Percentiles rank a stretch among this genome's conserved stretches.
phyloP scores from a whole-genome alignment of 2,797 vertebrate genomes.

The Setipinna tenuifilis region DNA sequence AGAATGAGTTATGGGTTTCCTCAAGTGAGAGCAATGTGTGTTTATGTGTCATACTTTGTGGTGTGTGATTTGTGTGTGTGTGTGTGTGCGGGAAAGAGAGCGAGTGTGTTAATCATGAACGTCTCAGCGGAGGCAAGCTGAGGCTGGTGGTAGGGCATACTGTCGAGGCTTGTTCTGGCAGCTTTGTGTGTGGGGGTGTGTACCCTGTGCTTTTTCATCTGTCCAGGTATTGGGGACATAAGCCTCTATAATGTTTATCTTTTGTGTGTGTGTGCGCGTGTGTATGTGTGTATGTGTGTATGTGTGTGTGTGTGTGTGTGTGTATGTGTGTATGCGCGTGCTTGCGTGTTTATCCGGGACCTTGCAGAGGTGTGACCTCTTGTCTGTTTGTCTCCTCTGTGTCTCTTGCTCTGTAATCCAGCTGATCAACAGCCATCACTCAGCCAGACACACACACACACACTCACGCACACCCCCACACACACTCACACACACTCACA shows the following conservation, averaged over 20 bases:
- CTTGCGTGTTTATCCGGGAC: conserved; percentile 39
- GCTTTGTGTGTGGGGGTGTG: conserved; percentile 11
- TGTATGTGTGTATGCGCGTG: conserved; percentile 15
- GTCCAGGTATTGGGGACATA: not conserved
- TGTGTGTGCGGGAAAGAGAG: not conserved
- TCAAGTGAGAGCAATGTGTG: conserved; percentile 39
- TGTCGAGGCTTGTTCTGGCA: conserved; percentile 34
- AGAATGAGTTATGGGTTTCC: conserved; percentile 47
- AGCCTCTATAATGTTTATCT: not conserved
- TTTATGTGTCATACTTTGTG: not conserved
- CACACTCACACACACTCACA: conserved; percentile 50
- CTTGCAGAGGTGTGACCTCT: conserved; percentile 75
- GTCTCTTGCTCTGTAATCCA: conserved; percentile 77
- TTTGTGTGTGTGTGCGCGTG: not conserved
- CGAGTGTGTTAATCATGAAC: not conserved
- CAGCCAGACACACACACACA: conserved; percentile 55
- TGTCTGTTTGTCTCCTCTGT: conserved; percentile 68
- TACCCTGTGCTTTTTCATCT: not conserved
- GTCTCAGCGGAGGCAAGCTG: not conserved
- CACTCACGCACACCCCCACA: conserved; percentile 8
- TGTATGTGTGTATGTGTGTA: not conserved
- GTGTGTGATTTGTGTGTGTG: not conserved
- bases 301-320: too few species aligned
- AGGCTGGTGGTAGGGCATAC: not conserved
- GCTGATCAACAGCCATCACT: conserved; percentile 71